phyloP scores from a whole-genome alignment of 2,797 vertebrate species.

The Poeciliopsis presidionis region DNA sequence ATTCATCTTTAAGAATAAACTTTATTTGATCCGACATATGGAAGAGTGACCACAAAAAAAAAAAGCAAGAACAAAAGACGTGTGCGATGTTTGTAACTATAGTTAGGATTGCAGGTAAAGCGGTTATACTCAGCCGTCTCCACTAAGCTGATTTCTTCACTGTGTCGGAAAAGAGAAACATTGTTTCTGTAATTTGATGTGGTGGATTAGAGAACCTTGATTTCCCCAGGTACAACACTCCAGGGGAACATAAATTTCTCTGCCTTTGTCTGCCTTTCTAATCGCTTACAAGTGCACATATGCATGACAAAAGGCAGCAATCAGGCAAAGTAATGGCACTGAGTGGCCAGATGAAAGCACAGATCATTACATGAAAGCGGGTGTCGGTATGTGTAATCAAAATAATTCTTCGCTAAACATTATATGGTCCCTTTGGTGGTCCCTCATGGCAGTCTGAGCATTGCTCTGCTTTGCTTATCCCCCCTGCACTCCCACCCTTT shows the following conservation, averaged over 20 bases:
- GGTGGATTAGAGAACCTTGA: conserved; percentile 30
- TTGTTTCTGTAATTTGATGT: conserved; percentile 21
- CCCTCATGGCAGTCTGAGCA: conserved; percentile 25
- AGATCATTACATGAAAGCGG: conserved; percentile 6
- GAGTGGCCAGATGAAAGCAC: conserved; percentile 15
- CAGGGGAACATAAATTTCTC: conserved; percentile 11
- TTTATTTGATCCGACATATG: background rate
- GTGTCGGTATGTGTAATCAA: background rate
- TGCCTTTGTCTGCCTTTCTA: conserved; percentile 21
- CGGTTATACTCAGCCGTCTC: conserved; percentile 3
- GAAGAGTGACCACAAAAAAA: background rate
- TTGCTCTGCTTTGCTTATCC: conserved; percentile 20
- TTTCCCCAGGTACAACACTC: conserved; percentile 23
- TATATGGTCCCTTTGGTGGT: background rate
- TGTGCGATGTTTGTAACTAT: background rate
- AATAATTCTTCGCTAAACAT: conserved; percentile 12
- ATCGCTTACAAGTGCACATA: conserved; percentile 24
- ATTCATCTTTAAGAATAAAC: background rate
- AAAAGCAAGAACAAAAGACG: background rate
- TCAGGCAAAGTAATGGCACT: conserved; percentile 15
- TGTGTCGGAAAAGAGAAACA: conserved; percentile 19
- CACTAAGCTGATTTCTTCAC: conserved; percentile 13
- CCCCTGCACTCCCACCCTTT: conserved; percentile 22
- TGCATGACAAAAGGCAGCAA: conserved; percentile 24
- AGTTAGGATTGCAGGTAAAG: conserved; percentile 9